Base-by-base conservation (phyloP, 2,888 invertebrate genomes). In the Tenthredo livida region DNA sequence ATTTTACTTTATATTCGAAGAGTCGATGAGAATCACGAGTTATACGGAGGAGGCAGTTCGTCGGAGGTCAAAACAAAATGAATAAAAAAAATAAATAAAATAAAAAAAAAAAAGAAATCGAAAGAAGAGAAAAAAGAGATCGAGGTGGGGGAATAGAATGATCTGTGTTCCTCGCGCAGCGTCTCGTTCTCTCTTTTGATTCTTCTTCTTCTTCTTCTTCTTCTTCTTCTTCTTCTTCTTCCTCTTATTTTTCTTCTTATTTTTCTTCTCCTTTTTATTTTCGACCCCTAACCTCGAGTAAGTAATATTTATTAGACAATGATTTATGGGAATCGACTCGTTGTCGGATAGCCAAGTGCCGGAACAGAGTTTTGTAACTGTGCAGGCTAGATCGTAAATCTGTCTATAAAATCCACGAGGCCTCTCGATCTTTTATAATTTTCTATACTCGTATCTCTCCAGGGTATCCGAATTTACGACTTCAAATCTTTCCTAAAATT, bases 241-340 rank as follows among this genome's bases (percentile, higher is more conserved):
- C 5, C 17, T 25, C 10, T n/a, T 72, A 17, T 7, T 17, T n/a
- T 25, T 72, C 37, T 25, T 29, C 1, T 25, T 25, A 1, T n/a
- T 70, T 37, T 6, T 17, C 40, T 25, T 72, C 37, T 25, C n/a
- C 2, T 50, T 70, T 25, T 77, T 29, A 21, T 12, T 61, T 25
- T 72, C n/a, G 40, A 72, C 40, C 70, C 70, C n/a, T 33, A 7
- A 72, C 70, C 33, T 4, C 70, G 33, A 72, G 70, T n/a, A 54
- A 33, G 77, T 54, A 77, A 54, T 33, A 77, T 77, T 77, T 77
- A 77, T 77, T 54, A n/a, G 15, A 29, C 29, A 50, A 50, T 77
- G 77, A 77, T 77, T 77, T 54, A 77, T 77, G 54, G 77, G 77
- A 75, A 75, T 75, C 47, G 43, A 54, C n/a, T 54, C 54, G 17